phyloP scores from a whole-genome alignment of 2,113 vertebrate genomes.

The Pedionomus torquatus region DNA sequence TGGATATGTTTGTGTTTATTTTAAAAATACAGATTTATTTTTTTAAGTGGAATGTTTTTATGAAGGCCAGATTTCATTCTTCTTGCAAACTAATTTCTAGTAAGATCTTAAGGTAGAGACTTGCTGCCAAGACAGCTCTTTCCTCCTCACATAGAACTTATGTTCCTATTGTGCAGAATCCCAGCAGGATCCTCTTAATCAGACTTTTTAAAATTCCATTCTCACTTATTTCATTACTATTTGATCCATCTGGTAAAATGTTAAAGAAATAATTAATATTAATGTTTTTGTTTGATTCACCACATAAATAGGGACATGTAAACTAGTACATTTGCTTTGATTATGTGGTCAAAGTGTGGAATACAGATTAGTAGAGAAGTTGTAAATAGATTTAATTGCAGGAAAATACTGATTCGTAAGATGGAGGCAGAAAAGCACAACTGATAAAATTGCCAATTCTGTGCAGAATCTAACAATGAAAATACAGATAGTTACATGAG shows the following conservation, averaged over 20 bases:
- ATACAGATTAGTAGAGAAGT: background rate
- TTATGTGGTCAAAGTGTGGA: background rate
- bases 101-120: background rate
- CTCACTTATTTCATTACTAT: background rate
- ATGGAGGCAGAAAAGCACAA: background rate
- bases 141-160: background rate
- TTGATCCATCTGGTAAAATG: background rate
- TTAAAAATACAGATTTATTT: background rate
- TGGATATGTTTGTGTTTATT: background rate
- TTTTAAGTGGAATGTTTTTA: background rate
- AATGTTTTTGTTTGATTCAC: background rate
- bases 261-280: conserved; percentile 12
- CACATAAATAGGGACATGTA: background rate
- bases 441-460: background rate
- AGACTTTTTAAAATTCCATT: background rate
- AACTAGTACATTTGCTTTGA: background rate
- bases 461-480: background rate
- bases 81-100: background rate
- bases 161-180: background rate
- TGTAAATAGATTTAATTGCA: background rate
- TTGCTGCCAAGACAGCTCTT: background rate
- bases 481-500: background rate
- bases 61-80: background rate
- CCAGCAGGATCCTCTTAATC: background rate
- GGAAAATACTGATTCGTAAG: background rate